These are phyloP conservation scores for Sipha maydis DNA, from an alignment of 2,888 invertebrate species.

Conservation along the genomic window DNA sequence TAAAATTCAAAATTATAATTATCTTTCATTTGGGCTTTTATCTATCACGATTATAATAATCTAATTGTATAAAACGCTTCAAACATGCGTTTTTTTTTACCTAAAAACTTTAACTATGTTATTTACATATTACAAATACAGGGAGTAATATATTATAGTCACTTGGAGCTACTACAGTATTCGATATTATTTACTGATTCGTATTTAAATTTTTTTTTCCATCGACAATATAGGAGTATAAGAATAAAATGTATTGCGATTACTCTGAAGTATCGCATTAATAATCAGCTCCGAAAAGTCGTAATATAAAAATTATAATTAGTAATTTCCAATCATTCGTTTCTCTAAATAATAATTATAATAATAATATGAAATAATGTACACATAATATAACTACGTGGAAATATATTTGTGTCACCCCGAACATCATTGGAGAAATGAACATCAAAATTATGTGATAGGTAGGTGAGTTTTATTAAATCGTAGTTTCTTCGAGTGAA, in stretches of 20 bases:
- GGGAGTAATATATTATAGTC: too few relatives aligned
- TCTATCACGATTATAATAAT: too few relatives aligned
- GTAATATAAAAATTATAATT: background rate
- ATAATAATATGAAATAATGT: background rate
- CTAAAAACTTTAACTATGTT: too few relatives aligned
- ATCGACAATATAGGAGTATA: background rate
- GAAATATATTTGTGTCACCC: background rate
- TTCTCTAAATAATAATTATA: background rate
- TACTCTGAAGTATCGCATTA: background rate
- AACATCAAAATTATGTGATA: background rate
- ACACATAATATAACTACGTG: background rate
- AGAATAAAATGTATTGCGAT: background rate
- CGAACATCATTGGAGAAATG: background rate
- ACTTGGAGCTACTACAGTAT: too few relatives aligned
- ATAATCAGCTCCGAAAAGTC: background rate
- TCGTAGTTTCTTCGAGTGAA: background rate
- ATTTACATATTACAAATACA: too few relatives aligned
- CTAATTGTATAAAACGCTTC: too few relatives aligned
- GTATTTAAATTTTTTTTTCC: too few relatives aligned
- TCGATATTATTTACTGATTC: too few relatives aligned
- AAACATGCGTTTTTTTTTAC: too few relatives aligned
- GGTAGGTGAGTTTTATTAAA: slow-evolving; percentile 2
- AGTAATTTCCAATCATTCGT: background rate
- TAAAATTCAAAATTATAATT: too few relatives aligned
- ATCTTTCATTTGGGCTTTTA: too few relatives aligned